phyloP scores from a whole-genome alignment of 37 sponge, comb jelly and placozoan species.

The Hexactinellida sp. region DNA sequence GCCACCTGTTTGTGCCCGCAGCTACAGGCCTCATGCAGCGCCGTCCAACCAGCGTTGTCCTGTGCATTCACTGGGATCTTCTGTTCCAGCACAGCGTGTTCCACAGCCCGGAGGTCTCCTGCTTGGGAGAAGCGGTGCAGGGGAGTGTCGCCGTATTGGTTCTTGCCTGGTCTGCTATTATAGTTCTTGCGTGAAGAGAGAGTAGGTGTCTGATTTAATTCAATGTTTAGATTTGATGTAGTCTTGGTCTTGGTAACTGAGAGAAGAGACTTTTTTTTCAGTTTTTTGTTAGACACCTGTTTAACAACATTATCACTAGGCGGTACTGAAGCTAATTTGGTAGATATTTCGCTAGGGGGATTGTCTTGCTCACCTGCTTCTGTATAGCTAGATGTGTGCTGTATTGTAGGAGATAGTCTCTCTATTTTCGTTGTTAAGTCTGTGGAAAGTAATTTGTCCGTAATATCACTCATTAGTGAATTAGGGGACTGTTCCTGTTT shows the following conservation, averaged over 20 bases:
- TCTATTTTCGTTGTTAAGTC: not conserved
- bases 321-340: too few relatives aligned
- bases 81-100: not conserved
- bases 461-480: not conserved
- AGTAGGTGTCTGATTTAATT: not conserved
- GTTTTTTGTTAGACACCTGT: not conserved
- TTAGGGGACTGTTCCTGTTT: not conserved
- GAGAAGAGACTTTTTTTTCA: not conserved
- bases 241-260: not conserved
- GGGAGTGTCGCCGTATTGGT: not conserved
- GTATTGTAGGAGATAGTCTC: not conserved
- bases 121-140: not conserved
- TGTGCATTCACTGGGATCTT: constrained; percentile 26
- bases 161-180: not conserved
- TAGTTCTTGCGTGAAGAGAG: not conserved
- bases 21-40: constrained; percentile 69
- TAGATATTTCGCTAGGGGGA: too few relatives aligned
- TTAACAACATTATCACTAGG: not conserved
- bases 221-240: not conserved
- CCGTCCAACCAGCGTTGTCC: constrained; percentile 81
- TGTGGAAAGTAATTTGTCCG: not conserved
- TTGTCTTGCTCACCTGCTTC: not conserved
- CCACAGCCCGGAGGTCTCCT: not conserved
- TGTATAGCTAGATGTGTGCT: not conserved
- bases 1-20: constrained; percentile 27